A percentile compares a stretch with the other conserved stretches of the same genome.
Evolutionary conservation across 2,113 vertebrate species (phyloP).

Genomic region (Thymallus thymallus): DNA sequence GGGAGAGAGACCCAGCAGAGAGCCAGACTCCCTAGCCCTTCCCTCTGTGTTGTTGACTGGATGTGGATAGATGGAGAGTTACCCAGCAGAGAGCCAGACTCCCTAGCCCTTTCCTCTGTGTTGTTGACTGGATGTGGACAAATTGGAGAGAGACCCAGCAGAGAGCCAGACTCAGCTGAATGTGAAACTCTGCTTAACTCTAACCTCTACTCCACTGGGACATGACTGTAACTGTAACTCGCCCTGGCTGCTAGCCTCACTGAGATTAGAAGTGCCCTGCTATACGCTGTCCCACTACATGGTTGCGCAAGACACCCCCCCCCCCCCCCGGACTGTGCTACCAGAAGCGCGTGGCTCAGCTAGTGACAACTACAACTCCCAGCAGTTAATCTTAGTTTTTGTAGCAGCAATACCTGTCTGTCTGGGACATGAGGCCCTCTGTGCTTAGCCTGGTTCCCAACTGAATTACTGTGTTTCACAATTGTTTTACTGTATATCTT

Average conservation of each 20-base stretch:
- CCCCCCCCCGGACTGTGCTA: background rate
- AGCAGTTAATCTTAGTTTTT: background rate
- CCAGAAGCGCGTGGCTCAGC: too few species aligned
- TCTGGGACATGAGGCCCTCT: slow-evolving; percentile 4
- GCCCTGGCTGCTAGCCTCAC: slow-evolving; percentile 8
- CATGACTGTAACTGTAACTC: background rate
- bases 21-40: background rate
- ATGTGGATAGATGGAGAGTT: background rate
- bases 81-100: background rate
- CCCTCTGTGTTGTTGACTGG: background rate
- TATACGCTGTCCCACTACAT: background rate
- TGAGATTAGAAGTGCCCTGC: slow-evolving; percentile 36
- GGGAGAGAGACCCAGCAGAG: slow-evolving; percentile 1
- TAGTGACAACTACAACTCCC: too few species aligned
- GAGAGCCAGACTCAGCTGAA: slow-evolving; percentile 8
- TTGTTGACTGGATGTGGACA: background rate
- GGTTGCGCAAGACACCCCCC: slow-evolving; percentile 15
- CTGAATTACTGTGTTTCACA: background rate
- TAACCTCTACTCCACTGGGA: background rate
- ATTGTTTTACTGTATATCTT: background rate
- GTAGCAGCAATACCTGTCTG: slow-evolving; percentile 1
- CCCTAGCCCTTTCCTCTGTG: background rate
- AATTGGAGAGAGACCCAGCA: background rate
- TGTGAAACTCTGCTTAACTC: slow-evolving; percentile 10
- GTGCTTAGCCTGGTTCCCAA: background rate